Base-by-base conservation (phyloP, 2,888 invertebrate genomes). In the Sussaba pulchella region DNA sequence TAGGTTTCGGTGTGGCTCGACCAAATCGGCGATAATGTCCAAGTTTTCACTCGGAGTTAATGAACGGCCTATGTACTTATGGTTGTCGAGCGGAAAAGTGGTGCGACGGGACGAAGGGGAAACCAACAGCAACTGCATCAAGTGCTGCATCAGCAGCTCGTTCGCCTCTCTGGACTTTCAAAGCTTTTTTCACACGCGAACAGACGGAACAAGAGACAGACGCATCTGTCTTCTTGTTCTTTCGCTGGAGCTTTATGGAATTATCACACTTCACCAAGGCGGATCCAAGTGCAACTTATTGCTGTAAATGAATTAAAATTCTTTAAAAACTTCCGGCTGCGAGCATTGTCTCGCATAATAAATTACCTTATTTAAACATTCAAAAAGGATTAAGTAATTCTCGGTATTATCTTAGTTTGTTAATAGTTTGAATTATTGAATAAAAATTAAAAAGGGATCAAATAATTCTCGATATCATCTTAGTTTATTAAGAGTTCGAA, bases 81-180 rank as follows among this genome's bases (percentile, higher is more conserved):
- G 89, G 87, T 82, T 85, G 87, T 85, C 85, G 88, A 89, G 88
- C 86, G 90, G 90, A 91, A 90, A 91, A 91, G 89, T 91, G 88
- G 89, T 86, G 89, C 86, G 88, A 88, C 88, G 86, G 85, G 88
- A 88, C 89, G 90, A 89, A 87, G 88, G 88, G 87, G 87, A 88
- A 89, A 89, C 87, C 83, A 84, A 78, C 77, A 67, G 59, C 70
- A 76, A 76, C 73, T 81, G 81, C 81, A 81, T 77, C 77, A 63
- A 81, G 77, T 73, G 67, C 75, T 67, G 75, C 78, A 17, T 17
- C 57, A 31, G 47, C 31, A 31, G 26, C 66, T 74, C 70, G 69
- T 73, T 72, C 79, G 66, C 45, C 80, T 77, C 81, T 76, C 63
- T 86, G 88, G 88, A 89, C 89, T 89, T 89, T 90, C 88, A 85